phyloP scores from a whole-genome alignment of 2,797 vertebrate genomes.

The Eidolon dupreanum region DNA sequence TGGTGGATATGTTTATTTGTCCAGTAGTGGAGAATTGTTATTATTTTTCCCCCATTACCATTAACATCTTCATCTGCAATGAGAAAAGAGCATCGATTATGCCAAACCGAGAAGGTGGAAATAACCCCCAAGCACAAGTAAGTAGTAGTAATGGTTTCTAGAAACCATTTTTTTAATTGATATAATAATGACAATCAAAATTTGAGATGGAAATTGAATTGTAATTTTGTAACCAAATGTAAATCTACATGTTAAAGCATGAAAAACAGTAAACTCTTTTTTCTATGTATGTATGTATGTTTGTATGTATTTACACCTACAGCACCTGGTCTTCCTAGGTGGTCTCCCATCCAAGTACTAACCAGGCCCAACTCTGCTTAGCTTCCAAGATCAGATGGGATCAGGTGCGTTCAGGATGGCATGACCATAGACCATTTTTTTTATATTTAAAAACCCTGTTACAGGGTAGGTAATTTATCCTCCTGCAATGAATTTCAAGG shows the following conservation, averaged over 20 bases:
- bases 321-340: no score
- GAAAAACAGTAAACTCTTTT: not conserved
- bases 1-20: not conserved
- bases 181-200: not conserved
- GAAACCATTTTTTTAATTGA: not conserved
- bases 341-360: no score
- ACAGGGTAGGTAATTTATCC: not conserved
- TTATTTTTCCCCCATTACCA: not conserved
- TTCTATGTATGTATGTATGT: no score
- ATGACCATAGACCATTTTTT: not conserved
- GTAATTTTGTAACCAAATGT: not conserved
- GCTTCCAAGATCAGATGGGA: no score
- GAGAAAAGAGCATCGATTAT: not conserved
- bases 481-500: not conserved
- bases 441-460: not conserved
- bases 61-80: not conserved
- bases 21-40: not conserved
- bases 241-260: not conserved
- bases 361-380: no score
- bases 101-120: not conserved
- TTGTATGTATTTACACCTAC: no score
- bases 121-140: not conserved
- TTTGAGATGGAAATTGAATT: constrained; percentile 47
- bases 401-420: no score
- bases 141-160: not conserved